phyloP scores from a whole-genome alignment of 2,888 invertebrate species.

The Cephus runcator region DNA sequence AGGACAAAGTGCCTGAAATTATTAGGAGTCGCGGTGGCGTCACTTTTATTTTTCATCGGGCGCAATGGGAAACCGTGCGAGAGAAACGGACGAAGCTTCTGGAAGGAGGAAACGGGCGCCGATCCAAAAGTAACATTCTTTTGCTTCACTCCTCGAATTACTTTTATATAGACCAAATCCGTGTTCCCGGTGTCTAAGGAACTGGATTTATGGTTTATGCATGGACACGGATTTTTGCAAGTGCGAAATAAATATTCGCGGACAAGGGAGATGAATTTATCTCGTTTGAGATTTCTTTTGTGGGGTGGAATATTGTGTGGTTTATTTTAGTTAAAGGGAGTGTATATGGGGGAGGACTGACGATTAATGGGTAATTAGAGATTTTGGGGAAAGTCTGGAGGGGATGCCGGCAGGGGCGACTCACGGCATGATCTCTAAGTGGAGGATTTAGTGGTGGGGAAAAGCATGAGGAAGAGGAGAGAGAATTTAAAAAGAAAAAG shows the following conservation, averaged over 20 bases:
- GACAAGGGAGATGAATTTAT: background rate
- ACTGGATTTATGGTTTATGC: background rate
- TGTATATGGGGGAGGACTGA: background rate
- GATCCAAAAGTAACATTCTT: background rate
- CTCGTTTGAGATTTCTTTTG: background rate
- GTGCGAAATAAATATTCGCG: background rate
- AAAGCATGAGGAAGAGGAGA: no score
- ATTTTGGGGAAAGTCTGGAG: background rate
- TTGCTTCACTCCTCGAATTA: no score
- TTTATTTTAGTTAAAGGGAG: background rate
- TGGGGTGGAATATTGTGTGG: rapidly evolving
- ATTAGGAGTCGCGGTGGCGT: background rate
- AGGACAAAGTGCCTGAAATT: background rate
- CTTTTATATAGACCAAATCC: background rate
- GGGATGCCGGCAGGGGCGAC: background rate
- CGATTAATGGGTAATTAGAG: background rate
- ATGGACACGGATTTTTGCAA: background rate
- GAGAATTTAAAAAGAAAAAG: background rate
- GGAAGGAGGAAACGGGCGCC: background rate
- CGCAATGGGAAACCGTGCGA: background rate
- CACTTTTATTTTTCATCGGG: background rate
- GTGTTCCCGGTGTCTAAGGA: background rate
- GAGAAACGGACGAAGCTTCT: background rate
- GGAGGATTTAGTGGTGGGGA: background rate
- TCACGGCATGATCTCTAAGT: background rate